phyloP scores from a whole-genome alignment of 2,888 invertebrate species.

The Steromphala cineraria region DNA sequence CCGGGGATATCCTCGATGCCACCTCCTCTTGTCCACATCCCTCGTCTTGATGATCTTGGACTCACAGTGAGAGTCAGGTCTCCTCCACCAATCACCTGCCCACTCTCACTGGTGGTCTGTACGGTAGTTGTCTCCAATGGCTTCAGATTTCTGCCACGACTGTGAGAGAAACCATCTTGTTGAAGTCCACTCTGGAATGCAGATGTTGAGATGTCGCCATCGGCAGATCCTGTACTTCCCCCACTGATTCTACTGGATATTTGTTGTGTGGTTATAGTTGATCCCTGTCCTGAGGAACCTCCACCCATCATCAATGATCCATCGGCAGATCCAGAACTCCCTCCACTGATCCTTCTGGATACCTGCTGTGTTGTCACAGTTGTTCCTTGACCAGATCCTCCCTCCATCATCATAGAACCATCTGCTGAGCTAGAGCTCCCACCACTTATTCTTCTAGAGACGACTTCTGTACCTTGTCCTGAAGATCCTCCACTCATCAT shows the following conservation, averaged over 20 bases:
- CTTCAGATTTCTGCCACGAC: background rate
- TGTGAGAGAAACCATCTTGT: too few relatives aligned
- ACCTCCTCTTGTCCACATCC: background rate
- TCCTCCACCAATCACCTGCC: background rate
- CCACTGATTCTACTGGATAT: background rate
- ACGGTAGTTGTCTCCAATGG: background rate
- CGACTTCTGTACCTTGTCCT: background rate
- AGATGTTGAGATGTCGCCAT: background rate
- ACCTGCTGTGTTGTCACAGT: background rate
- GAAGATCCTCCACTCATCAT: too few relatives aligned
- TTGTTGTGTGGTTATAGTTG: too few relatives aligned
- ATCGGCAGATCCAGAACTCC: background rate
- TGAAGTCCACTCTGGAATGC: background rate
- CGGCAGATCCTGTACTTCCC: background rate
- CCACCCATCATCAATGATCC: background rate
- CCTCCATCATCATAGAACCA: background rate
- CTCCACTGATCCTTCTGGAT: background rate
- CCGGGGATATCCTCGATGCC: conserved; percentile 1
- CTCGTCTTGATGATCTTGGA: background rate
- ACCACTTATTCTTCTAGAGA: background rate
- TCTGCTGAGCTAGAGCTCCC: background rate
- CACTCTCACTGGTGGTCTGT: background rate
- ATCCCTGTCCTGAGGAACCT: background rate
- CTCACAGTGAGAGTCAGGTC: background rate
- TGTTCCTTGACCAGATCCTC: background rate